These are phyloP conservation scores for Nymphalis urticae DNA, from an alignment of 2,888 invertebrate species.

Conservation along the genomic window DNA sequence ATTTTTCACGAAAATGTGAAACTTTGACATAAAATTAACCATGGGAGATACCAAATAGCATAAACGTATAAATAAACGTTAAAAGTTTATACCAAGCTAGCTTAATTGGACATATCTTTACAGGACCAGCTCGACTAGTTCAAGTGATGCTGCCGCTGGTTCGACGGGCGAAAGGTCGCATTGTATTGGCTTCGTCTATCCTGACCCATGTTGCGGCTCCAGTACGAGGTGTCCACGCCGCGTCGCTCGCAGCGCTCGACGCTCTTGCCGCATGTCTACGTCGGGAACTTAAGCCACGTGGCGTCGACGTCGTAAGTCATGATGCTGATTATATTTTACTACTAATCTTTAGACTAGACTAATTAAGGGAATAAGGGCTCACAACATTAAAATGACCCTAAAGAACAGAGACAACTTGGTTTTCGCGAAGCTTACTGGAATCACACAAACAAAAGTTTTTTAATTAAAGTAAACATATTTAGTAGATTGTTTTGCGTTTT, in stretches of 20 bases:
- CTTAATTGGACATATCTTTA: neutral
- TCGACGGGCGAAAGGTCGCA: constrained; percentile 88
- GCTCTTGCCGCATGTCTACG: constrained; percentile 90
- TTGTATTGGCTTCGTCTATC: constrained; percentile 90
- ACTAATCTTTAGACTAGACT: too few species aligned
- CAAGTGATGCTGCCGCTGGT: constrained; percentile 92
- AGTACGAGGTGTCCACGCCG: constrained; percentile 90
- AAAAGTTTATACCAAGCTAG: neutral
- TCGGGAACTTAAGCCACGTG: constrained; percentile 88
- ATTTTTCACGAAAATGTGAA: neutral
- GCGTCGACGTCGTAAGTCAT: constrained; percentile 86
- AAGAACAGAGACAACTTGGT: too few species aligned
- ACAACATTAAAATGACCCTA: too few species aligned
- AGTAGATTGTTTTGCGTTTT: too few species aligned
- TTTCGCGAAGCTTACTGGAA: too few species aligned
- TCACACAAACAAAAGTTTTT: too few species aligned
- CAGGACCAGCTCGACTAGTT: constrained; percentile 85
- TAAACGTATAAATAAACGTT: too few species aligned
- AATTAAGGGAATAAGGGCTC: too few species aligned
- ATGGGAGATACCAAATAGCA: too few species aligned
- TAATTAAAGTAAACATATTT: too few species aligned
- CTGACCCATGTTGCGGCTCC: constrained; percentile 90
- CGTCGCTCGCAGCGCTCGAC: constrained; percentile 89
- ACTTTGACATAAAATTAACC: too few species aligned
- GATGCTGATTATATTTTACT: too few species aligned